Evolutionary conservation across 2,797 vertebrate species (phyloP).

Genomic region (Crypturellus tataupa): DNA sequence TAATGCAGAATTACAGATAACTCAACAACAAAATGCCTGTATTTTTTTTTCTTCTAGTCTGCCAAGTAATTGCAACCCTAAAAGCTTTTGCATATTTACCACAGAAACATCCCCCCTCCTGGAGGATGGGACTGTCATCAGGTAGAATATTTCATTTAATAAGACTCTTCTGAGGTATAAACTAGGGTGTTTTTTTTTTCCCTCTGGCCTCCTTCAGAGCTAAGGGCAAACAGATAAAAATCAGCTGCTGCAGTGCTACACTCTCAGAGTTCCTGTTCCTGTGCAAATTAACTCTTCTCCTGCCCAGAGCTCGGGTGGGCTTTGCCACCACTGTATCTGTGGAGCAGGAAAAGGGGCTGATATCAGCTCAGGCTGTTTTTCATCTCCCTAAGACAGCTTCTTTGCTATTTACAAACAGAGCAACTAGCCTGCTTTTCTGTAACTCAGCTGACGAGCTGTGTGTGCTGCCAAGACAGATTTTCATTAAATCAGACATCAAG

Average conservation of each 20-base stretch:
- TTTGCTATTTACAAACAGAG: conserved; percentile 32
- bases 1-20: conserved; percentile 58
- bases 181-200: conserved; percentile 24
- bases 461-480: not conserved
- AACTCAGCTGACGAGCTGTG: conserved; percentile 29
- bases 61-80: conserved; percentile 40
- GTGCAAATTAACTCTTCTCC: conserved; percentile 54
- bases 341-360: not conserved
- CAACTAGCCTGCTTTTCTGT: conserved; percentile 17
- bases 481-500: conserved; percentile 40
- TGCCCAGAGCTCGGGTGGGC: not conserved
- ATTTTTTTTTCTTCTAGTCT: not conserved
- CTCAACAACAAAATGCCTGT: conserved; percentile 55
- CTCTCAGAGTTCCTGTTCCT: conserved; percentile 47
- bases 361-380: not conserved
- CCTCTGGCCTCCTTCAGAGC: conserved; percentile 41
- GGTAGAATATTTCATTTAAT: conserved; percentile 56
- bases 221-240: conserved; percentile 71
- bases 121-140: conserved; percentile 40
- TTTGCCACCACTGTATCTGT: not conserved
- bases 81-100: conserved; percentile 55
- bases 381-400: not conserved
- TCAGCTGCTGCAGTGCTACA: conserved; percentile 38
- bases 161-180: conserved; percentile 40
- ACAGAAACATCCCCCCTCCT: conserved; percentile 37